Base-by-base conservation (phyloP, 2,888 invertebrate genomes). In the Dugesia japonica region DNA sequence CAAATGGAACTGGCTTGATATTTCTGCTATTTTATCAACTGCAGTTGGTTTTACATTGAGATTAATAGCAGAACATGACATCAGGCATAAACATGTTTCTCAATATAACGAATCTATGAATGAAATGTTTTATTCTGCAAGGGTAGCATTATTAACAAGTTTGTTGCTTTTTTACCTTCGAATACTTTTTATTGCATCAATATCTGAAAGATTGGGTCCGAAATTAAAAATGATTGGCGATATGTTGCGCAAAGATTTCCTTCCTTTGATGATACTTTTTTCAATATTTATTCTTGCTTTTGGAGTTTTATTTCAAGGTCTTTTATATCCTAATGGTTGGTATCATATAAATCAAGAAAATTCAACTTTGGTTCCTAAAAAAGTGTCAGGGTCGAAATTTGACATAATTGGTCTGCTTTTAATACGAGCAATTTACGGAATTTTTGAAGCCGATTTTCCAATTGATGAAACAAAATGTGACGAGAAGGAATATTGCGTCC, bases 211-310 rank as follows among this genome's bases (percentile, higher is more conserved):
- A 27, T 42, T 78, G 20, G 78, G 78, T 27, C 78, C 78, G n/a
- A 73, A 77, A 31, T 33, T 78, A 4, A 23, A 42, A 23, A 78
- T 78, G 78, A 78, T 78, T 42, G 71, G 38, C 7, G 78, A 78
- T 26, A 78, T 78, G 78, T 26, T 78, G 23, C 31, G 26, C 20
- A 71, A 72, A 71, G 78, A 78, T 27, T 20, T 78, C 23, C 31
- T 78, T 26, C 78, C 78, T 33, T 71, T 78, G 23, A 42, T 78
- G 13, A 15, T 56, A 13, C 28, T 78, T 1, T 78, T 78, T 20
- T 38, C 31, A 4, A 78, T 78, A 28, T 78, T 78, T 73, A 56
- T 78, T 17, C 27, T 78, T 13, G 26, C 77, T 4, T 78, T 78
- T 71, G 78, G 74, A 13, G 78, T 78, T n/a, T 42, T 71, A 7